Evolutionary conservation across 2,888 invertebrate genomes (phyloP).

Genomic region (Scaptomyza tumidula): DNA sequence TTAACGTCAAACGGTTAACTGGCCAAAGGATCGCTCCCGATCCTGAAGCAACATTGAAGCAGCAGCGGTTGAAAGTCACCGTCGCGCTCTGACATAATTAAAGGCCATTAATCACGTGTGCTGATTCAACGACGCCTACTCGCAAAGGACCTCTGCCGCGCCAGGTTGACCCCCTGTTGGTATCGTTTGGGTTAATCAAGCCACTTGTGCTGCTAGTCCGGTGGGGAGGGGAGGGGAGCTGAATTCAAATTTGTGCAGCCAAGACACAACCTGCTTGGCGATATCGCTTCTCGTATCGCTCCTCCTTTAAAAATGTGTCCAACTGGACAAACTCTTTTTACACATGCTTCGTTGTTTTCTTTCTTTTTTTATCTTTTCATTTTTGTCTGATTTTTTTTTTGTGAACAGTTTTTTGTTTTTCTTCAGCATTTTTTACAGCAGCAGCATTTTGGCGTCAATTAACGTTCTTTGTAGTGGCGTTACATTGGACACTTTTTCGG

Average conservation of each 20-base stretch:
- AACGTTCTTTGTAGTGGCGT: slow-evolving; percentile 84
- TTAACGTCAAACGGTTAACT: slow-evolving; percentile 78
- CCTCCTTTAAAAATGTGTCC: slow-evolving; percentile 59
- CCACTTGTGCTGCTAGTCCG: slow-evolving; percentile 57
- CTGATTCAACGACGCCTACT: slow-evolving; percentile 82
- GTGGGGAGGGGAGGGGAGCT: slow-evolving; percentile 15
- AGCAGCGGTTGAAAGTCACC: slow-evolving; percentile 29
- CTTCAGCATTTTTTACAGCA: slow-evolving; percentile 41
- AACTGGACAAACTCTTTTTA: slow-evolving; percentile 69
- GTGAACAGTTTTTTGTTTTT: slow-evolving; percentile 25
- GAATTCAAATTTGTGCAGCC: slow-evolving; percentile 60
- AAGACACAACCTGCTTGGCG: slow-evolving; percentile 32
- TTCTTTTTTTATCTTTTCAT: slow-evolving; percentile 19
- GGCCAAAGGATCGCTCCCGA: slow-evolving; percentile 48
- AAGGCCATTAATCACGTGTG: slow-evolving; percentile 85
- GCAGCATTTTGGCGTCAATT: slow-evolving; percentile 82
- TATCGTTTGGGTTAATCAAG: slow-evolving; percentile 76
- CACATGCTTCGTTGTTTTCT: slow-evolving; percentile 48
- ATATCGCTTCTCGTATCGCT: slow-evolving; percentile 58
- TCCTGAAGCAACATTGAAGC: slow-evolving; percentile 23
- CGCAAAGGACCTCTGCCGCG: slow-evolving; percentile 18
- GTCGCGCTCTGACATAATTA: slow-evolving; percentile 83
- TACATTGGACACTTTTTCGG: slow-evolving; percentile 82
- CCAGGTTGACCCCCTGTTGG: slow-evolving; percentile 31
- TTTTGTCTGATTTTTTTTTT: slow-evolving; percentile 27